Conservation (phyloP, 2,888 invertebrate genomes). For the Tipula lateralis region DNA sequence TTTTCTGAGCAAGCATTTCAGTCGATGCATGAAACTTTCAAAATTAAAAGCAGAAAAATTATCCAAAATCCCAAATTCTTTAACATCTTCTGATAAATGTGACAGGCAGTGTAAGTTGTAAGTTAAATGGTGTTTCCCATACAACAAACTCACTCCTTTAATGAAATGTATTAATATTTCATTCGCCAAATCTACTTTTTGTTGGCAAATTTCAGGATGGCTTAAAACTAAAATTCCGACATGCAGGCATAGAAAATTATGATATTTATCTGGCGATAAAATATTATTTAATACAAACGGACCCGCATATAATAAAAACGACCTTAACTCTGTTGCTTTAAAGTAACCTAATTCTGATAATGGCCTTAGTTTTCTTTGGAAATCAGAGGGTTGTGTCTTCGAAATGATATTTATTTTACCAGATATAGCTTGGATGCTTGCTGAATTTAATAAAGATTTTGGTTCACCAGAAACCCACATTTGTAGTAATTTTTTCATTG, state of each 20-base stretch:
- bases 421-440: neutral
- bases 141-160: conserved; percentile 34
- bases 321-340: conserved; percentile 35
- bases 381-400: conserved; percentile 30
- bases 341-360: conserved; percentile 35
- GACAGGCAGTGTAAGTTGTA: conserved; percentile 38
- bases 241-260: conserved; percentile 36
- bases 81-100: conserved; percentile 35
- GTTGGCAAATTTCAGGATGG: conserved; percentile 30
- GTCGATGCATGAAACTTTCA: conserved; percentile 35
- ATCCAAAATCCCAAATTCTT: conserved; percentile 36
- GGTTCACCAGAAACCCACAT: neutral
- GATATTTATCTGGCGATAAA: conserved; percentile 33
- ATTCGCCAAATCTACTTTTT: conserved; percentile 35
- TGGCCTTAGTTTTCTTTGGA: conserved; percentile 36
- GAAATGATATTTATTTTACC: neutral
- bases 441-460: neutral
- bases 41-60: conserved; percentile 37
- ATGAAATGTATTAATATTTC: conserved; percentile 35
- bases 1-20: conserved; percentile 35
- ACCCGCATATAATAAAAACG: conserved; percentile 37
- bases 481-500: too few relatives aligned
- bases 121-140: conserved; percentile 35
- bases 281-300: conserved; percentile 36
- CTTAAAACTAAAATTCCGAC: conserved; percentile 36